Base-by-base conservation (phyloP, 2,888 invertebrate species). In the Zygogramma bicolorata region DNA sequence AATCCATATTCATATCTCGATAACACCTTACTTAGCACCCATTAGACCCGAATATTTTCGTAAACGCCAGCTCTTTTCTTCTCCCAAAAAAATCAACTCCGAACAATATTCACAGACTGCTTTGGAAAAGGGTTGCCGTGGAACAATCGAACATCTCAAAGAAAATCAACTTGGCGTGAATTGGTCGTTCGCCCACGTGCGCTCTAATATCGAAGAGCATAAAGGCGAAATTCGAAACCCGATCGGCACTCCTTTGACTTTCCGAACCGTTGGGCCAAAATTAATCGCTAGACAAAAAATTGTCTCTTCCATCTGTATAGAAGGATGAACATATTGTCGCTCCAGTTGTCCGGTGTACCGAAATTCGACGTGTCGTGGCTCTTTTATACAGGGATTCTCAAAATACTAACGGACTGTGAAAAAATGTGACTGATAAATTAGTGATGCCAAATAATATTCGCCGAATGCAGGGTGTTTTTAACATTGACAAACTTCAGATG, bases 201-300 rank as follows among this genome's bases (percentile, higher is more conserved):
- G 71, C 65, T 61, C 73, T 70, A 70, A 70, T 69, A 75, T 73
- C 68, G 70, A 75, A 76, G 73, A 70, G 38, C 53, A 68, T 74
- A 77, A 63, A 38, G 77, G 70, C 77, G 75, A 80, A 75, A 81
- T 75, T 81, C 75, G 77, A 75, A 67, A 76, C 75, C 76, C 82
- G 81, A 73, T 74, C 80, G 83, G 85, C 82, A 75, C 62, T 65
- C 79, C 86, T 86, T 86, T 86, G 86, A 86, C 86, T 86, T 86
- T 86, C 86, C 86, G 81, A 83, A 77, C 84, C 86, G 82, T 40
- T 80, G 80, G 78, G 75, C 79, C 81, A 80, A 78, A 79, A 80
- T 80, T 80, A 78, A 80, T 80, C 79, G 80, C 72, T 71, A 69
- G 75, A 78, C 75, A 74, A 79, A 80, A 80, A 80, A 79, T 74